Conservation (phyloP, 2,888 invertebrate species). For the Anodontia alba region DNA sequence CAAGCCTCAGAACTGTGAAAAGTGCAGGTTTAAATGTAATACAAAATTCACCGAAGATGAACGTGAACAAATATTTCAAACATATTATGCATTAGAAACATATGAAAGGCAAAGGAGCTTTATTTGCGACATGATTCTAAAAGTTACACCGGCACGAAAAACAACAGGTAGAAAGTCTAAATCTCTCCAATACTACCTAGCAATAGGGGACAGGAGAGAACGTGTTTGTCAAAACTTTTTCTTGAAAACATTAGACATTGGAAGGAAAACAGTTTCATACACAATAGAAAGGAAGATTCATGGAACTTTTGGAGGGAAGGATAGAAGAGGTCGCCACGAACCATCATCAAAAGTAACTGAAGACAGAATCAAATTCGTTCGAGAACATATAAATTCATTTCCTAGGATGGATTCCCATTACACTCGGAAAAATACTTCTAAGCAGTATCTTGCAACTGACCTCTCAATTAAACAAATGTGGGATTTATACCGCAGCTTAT, state of each 20-base stretch:
- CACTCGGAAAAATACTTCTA: neutral
- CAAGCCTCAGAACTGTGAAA: neutral
- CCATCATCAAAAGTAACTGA: neutral
- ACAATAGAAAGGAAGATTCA: neutral
- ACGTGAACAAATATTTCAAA: neutral
- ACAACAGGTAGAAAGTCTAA: neutral
- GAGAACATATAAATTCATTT: constrained; percentile 9
- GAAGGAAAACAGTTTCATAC: neutral
- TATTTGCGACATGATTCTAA: neutral
- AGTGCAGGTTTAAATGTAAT: neutral
- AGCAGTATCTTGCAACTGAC: too few relatives aligned
- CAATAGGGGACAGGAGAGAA: neutral
- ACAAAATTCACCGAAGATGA: neutral
- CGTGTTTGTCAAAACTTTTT: neutral
- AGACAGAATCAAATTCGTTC: neutral
- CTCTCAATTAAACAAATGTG: too few relatives aligned
- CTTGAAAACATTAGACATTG: neutral
- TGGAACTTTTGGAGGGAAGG: neutral
- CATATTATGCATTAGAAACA: neutral
- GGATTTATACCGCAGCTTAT: too few relatives aligned
- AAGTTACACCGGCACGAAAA: neutral
- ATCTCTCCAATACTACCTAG: neutral
- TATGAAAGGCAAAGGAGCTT: neutral
- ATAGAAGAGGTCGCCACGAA: neutral
- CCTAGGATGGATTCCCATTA: constrained; percentile 21